Conservation (phyloP, 2,113 vertebrate species). For the Prionailurus viverrinus region DNA sequence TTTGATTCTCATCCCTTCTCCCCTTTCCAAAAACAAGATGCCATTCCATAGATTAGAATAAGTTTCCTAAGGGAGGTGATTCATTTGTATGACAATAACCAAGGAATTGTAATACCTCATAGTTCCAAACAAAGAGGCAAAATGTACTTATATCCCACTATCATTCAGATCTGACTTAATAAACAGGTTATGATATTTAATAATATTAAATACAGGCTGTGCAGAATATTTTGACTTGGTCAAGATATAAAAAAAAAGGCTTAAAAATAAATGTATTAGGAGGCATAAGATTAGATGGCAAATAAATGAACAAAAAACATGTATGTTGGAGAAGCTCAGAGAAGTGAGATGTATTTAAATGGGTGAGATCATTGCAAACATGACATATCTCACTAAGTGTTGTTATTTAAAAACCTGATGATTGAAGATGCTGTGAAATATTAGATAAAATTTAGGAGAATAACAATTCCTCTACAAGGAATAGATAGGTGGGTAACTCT, state of each 20-base stretch:
- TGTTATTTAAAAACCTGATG: not conserved
- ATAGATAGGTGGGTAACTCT: not conserved
- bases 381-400: not conserved
- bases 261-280: constrained; percentile 12
- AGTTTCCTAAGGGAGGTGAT: not conserved
- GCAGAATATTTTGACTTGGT: constrained; percentile 8
- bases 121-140: not conserved
- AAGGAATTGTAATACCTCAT: not conserved
- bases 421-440: not conserved
- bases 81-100: not conserved
- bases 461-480: not conserved
- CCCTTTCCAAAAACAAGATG: not conserved
- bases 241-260: not conserved
- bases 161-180: not conserved
- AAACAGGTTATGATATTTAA: not conserved
- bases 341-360: not conserved
- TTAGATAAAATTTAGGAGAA: not conserved
- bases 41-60: not conserved
- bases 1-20: not conserved
- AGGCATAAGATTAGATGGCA: not conserved
- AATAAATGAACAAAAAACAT: not conserved
- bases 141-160: not conserved
- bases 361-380: not conserved
- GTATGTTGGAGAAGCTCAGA: not conserved
- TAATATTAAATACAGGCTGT: not conserved